A percentile compares a stretch with the other conserved stretches of the same genome.
These are phyloP conservation scores for Hyaena hyaena DNA, from an alignment of 2,113 vertebrate species.

Conservation along the genomic window DNA sequence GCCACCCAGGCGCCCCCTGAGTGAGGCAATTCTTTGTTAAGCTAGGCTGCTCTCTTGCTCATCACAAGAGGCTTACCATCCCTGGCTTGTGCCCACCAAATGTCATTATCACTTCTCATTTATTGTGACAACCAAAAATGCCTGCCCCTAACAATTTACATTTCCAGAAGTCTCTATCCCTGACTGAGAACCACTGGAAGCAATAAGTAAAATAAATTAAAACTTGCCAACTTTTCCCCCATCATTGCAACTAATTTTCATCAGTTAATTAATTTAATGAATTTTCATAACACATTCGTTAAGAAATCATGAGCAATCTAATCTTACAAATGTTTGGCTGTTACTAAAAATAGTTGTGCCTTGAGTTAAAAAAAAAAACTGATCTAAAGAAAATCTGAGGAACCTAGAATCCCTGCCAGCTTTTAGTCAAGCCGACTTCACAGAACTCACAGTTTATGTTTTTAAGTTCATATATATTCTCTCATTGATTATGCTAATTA, in stretches of 20 bases:
- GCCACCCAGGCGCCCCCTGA: not conserved
- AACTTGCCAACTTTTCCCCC: constrained; percentile 2
- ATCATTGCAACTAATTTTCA: not conserved
- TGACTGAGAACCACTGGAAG: not conserved
- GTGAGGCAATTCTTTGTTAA: not conserved
- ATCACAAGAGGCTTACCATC: not conserved
- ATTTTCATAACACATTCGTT: constrained; percentile 24
- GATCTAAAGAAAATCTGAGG: constrained; percentile 60
- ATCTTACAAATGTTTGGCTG: constrained; percentile 52
- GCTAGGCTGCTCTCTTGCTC: not conserved
- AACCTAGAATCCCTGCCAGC: constrained; percentile 48
- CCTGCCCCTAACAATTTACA: no score
- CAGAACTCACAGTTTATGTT: not conserved
- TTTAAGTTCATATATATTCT: not conserved
- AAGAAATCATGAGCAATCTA: constrained; percentile 65
- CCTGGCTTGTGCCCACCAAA: not conserved
- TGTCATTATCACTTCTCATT: not conserved
- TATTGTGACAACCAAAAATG: not conserved
- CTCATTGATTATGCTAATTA: constrained; percentile 70
- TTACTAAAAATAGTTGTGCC: constrained; percentile 60
- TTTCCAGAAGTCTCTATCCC: not conserved
- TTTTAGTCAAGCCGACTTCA: constrained; percentile 34
- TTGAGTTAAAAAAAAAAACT: constrained; percentile 3
- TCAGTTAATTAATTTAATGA: constrained; percentile 62
- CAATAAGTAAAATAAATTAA: not conserved